Evolutionary conservation across 1,140 invertebrate genomes (phyloP), one percentile per base, ranked within the genome.

Genomic region (Drosophila orena): DNA sequence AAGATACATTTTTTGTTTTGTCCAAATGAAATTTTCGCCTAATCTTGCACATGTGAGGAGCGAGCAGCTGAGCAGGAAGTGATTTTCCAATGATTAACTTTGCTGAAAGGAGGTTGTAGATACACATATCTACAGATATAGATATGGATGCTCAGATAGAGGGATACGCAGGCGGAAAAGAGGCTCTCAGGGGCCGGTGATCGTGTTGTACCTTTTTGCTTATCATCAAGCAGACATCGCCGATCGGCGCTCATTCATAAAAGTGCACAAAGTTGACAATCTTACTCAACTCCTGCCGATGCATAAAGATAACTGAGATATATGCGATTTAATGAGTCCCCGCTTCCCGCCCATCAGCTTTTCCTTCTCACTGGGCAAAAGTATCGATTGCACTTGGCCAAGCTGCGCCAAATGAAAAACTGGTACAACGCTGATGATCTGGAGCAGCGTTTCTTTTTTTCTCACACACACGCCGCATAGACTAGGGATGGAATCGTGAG

Each of bases 61-160:
- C 58, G 20, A 47, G 46, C 59, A 72, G 47, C 64, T 88, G 83
- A 89, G 77, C 76, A 88, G 84, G 84, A 88, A 83, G 84, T 80
- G 84, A 88, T 88, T 88, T 88, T 88, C 84, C 84, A 88, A 88
- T 89, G 84, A 88, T 88, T 88, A 89, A 89, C 84, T 88, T 77
- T 64, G 73, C 60, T 89, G 79, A 88, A 88, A 85, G 50, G 68
- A 60, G 75, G 71, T 74, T 65, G 77, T 80, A 61, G 66, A 71
- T 59, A 42, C 75, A 77, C 52, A 75, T 66, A 53, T 47, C 30
- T 10, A 8, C 30, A 58, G 17, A 20, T 44, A 44, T 17, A 2
- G n/a, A 15, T n/a, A 65, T 52, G 72, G 62, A 77, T 59, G 55
- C 59, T 42, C 14, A 56, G 52, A 66, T 59, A 65, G 65, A 17